Conservation (phyloP, 2,113 vertebrate genomes). For the Epinephelus cyanopodus region DNA sequence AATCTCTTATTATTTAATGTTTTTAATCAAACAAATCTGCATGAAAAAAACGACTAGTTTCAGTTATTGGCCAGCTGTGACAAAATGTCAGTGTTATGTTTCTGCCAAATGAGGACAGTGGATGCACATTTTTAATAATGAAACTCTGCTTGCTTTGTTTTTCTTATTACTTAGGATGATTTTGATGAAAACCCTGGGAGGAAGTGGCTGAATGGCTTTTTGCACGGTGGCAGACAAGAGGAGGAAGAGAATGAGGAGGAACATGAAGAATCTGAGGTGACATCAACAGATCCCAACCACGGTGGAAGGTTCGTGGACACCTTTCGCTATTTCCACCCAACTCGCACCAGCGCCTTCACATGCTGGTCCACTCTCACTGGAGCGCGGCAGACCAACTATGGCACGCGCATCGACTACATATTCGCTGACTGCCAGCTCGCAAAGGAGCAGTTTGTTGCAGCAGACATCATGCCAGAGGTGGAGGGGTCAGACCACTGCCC, state of each 20-base stretch:
- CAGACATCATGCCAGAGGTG: constrained; percentile 89
- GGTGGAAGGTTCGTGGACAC: constrained; percentile 87
- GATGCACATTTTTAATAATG: background rate
- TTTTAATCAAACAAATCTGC: background rate
- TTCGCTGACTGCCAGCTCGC: constrained; percentile 83
- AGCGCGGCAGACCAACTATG: constrained; percentile 91
- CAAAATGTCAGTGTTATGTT: background rate
- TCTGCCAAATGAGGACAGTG: background rate
- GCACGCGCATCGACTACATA: constrained; percentile 92
- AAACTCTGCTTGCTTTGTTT: constrained; percentile 6
- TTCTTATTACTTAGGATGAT: constrained; percentile 77
- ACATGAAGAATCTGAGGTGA: background rate
- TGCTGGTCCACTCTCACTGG: constrained; percentile 90
- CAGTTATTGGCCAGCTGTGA: too few relatives aligned
- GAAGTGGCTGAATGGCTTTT: constrained; percentile 85
- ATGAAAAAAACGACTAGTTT: background rate
- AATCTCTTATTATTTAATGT: background rate
- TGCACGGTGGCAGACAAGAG: constrained; percentile 50
- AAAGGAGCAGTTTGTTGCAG: constrained; percentile 79
- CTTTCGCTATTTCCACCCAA: constrained; percentile 90
- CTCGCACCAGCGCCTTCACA: constrained; percentile 87
- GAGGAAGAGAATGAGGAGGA: constrained; percentile 32
- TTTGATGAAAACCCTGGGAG: constrained; percentile 89
- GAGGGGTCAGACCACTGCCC: constrained; percentile 94
- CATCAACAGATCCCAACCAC: background rate